phyloP scores from a whole-genome alignment of 2,797 vertebrate genomes.

The Falco berigora region DNA sequence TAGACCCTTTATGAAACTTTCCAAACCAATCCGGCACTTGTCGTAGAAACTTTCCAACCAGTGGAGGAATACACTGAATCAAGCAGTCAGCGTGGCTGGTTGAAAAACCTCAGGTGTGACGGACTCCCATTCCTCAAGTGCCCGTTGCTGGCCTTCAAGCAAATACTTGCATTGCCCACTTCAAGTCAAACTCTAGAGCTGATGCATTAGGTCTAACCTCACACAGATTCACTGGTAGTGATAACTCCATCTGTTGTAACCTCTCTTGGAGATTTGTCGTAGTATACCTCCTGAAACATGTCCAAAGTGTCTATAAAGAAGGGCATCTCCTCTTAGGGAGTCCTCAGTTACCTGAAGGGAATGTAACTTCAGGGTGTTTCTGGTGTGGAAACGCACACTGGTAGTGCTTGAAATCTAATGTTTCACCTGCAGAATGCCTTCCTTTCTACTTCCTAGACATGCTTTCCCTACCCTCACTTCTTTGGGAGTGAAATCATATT shows the following conservation, averaged over 20 bases:
- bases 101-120: background rate
- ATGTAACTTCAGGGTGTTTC: background rate
- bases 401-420: background rate
- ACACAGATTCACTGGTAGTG: background rate
- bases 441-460: background rate
- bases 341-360: background rate
- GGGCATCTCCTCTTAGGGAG: background rate
- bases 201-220: background rate
- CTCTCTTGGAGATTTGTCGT: background rate
- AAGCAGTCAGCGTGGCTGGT: background rate
- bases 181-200: background rate
- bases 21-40: background rate
- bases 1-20: background rate
- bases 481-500: background rate
- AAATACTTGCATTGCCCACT: background rate
- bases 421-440: background rate
- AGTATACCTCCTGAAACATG: background rate
- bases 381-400: background rate
- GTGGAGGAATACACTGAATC: background rate
- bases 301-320: background rate
- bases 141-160: background rate
- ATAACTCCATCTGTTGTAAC: background rate
- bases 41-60: background rate
- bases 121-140: background rate
- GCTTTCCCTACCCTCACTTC: background rate